phyloP scores from a whole-genome alignment of 2,113 vertebrate species.

The Clarias magur region DNA sequence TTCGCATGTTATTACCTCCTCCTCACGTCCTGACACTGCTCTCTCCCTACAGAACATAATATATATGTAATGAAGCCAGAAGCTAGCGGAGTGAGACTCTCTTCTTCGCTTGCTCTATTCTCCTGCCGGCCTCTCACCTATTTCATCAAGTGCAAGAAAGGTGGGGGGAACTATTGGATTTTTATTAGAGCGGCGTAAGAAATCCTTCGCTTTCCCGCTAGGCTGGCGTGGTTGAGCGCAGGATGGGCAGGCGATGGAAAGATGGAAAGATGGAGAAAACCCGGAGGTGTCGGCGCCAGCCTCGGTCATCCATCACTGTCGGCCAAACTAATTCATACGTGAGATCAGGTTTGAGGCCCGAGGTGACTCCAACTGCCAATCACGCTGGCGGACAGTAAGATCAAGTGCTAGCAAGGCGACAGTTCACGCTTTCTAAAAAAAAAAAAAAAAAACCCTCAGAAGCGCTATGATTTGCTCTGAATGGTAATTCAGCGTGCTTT shows the following conservation, averaged over 20 bases:
- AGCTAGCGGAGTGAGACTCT: constrained; percentile 62
- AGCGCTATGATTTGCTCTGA: neutral
- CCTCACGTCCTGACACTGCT: constrained; percentile 42
- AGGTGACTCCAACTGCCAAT: neutral
- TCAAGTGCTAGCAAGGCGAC: neutral
- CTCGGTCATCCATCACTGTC: constrained; percentile 46
- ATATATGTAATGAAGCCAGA: constrained; percentile 64
- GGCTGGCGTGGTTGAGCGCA: constrained; percentile 27
- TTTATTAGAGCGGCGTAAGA: constrained; percentile 59
- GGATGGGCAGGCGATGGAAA: constrained; percentile 2
- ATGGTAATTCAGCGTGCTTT: constrained; percentile 1
- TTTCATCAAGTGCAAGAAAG: constrained; percentile 59
- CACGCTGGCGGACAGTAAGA: neutral
- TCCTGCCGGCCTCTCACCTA: constrained; percentile 49
- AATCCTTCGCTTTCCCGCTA: constrained; percentile 49
- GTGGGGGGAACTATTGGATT: constrained; percentile 63
- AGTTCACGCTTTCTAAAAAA: neutral
- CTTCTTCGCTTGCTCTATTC: constrained; percentile 50
- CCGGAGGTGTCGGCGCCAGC: constrained; percentile 10
- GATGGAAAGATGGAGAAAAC: neutral
- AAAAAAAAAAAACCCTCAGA: neutral
- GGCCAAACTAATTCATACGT: constrained; percentile 28
- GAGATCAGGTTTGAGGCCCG: constrained; percentile 33
- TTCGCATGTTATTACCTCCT: constrained; percentile 42
- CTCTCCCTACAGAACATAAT: constrained; percentile 63